These are phyloP conservation scores for Heliconius ethilla DNA, from an alignment of 2,888 invertebrate genomes.

Conservation along the genomic window DNA sequence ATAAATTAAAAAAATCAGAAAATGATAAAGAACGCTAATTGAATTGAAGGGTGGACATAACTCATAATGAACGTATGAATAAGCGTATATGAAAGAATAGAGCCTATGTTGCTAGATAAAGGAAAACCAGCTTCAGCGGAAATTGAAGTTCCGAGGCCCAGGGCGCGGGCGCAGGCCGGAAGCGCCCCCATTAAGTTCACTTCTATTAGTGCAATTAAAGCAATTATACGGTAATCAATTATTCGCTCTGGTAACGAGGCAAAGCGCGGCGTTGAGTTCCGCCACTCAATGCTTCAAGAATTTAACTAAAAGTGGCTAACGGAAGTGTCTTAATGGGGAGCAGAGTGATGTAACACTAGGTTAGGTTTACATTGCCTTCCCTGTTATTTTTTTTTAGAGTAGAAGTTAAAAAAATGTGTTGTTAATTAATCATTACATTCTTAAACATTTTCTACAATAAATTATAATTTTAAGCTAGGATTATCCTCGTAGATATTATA, in stretches of 20 bases:
- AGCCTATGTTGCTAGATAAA: constrained; percentile 59
- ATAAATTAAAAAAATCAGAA: neutral
- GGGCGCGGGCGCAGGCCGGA: constrained; percentile 67
- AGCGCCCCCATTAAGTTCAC: constrained; percentile 62
- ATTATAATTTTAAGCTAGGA: neutral
- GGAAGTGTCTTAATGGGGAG: too few species aligned
- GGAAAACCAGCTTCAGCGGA: constrained; percentile 71
- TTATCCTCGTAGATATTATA: neutral
- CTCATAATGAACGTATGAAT: constrained; percentile 32
- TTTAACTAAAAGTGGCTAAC: too few species aligned
- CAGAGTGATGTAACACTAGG: too few species aligned
- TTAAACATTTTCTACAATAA: neutral
- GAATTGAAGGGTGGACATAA: constrained; percentile 25
- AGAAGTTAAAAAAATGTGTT: too few species aligned
- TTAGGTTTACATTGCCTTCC: too few species aligned
- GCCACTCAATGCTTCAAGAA: too few species aligned
- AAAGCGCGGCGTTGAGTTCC: too few species aligned
- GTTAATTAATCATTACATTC: too few species aligned
- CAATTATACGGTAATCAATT: constrained; percentile 54
- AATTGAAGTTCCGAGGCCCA: constrained; percentile 75
- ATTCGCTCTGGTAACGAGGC: too few species aligned
- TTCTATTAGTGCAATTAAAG: constrained; percentile 54
- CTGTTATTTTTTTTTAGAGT: too few species aligned
- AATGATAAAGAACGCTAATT: constrained; percentile 26
- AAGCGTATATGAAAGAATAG: constrained; percentile 45